Evolutionary conservation across 2,888 invertebrate species (phyloP).

Genomic region (Maniola hyperantus): DNA sequence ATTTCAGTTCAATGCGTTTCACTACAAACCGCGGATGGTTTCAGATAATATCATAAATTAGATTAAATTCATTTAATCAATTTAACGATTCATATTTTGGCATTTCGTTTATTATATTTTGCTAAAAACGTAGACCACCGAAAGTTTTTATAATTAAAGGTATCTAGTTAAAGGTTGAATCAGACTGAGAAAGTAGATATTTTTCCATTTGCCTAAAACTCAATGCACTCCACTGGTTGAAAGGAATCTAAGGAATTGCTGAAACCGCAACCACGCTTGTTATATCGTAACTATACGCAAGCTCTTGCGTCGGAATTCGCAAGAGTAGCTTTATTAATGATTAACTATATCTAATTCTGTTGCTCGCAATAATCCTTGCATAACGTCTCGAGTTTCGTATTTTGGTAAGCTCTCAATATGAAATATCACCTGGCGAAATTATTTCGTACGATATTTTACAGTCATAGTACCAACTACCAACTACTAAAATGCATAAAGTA

Average conservation of each 20-base stretch:
- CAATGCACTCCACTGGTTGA: constrained; percentile 8
- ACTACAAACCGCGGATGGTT: too few relatives aligned
- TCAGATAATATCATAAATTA: not conserved
- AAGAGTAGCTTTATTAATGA: constrained; percentile 46
- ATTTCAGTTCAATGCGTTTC: constrained; percentile 2
- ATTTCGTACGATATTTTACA: constrained; percentile 41
- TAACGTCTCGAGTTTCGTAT: constrained; percentile 11
- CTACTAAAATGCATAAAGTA: not conserved
- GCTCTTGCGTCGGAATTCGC: constrained; percentile 67
- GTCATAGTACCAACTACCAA: not conserved
- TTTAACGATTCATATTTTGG: too few relatives aligned
- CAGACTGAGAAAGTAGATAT: constrained; percentile 50
- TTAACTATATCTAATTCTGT: constrained; percentile 46
- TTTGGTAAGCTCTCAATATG: constrained; percentile 16
- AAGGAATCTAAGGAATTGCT: constrained; percentile 54
- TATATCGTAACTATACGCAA: constrained; percentile 64
- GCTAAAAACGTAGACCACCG: too few relatives aligned
- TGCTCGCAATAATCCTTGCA: constrained; percentile 19
- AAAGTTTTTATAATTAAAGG: too few relatives aligned
- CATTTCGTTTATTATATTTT: too few relatives aligned
- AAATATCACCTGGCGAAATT: constrained; percentile 18
- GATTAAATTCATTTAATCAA: not conserved
- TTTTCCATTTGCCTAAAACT: not conserved
- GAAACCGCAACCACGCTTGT: constrained; percentile 68
- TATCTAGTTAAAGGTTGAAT: not conserved